Base-by-base conservation (phyloP, 2,888 invertebrate genomes). In the Chymomyza amoena region DNA sequence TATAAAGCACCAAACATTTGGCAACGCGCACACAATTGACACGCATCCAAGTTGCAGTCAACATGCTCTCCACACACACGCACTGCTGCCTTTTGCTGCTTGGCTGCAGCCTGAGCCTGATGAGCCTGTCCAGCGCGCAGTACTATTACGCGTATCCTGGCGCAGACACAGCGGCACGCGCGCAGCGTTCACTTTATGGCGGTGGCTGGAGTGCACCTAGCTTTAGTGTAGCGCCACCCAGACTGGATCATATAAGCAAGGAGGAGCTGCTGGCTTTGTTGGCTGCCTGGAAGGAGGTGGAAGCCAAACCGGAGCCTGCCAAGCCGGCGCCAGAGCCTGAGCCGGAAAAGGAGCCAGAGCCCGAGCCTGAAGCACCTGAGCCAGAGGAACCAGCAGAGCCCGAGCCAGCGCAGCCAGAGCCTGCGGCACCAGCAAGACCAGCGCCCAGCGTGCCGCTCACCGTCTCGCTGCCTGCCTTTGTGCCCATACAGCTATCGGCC, bases 321-420 rank as follows among this genome's bases (percentile, higher is more conserved):
- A 92, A 77, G 90, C 88, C 91, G 0, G 81, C 78, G 9, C 78
- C 90, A 0, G 80, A 64, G 10, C 86, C 81, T 1, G 76, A 72
- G 10, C 77, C 70, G 0, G 86, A 75, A 39, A 90, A 92, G 0
- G 92, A 93, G 69, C 90, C 92, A 0, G 87, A 87, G 62, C 76
- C 90, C 0, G 85, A 82, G 16, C 84, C 92, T 0, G 92, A 93
- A 82, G 64, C 6, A 20, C 91, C 93, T 0, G 90, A 91, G 68
- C 88, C 93, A 0, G 91, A 92, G 77, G 88, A 92, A 0, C 92
- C 92, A 64, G 90, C 92, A 1, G 90, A 91, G 66, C 86, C 91
- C 0, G 89, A 93, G 79, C 90, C 93, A 73, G 91, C 93, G 64
- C 90, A 78, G 0, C 84, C 86, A 0, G 89, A 79, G 4, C 79